phyloP scores from a whole-genome alignment of 2,797 vertebrate species.

The Aeoliscus strigatus region DNA sequence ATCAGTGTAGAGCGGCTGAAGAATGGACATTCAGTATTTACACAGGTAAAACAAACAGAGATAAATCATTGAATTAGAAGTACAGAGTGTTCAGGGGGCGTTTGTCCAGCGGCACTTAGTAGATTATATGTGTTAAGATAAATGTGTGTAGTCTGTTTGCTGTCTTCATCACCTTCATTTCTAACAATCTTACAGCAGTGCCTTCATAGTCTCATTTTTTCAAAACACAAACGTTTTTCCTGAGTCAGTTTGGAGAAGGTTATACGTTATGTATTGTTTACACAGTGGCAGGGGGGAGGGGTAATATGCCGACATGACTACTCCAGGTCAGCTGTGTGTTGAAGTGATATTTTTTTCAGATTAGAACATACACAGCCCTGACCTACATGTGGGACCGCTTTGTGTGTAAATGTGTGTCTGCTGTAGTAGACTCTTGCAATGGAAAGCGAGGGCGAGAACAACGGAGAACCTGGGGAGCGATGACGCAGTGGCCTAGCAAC shows the following conservation, averaged over 20 bases:
- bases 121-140: neutral
- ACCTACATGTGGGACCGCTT: no score
- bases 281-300: constrained; percentile 21
- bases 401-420: no score
- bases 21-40: constrained; percentile 8
- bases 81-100: constrained; percentile 13
- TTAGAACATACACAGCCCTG: no score
- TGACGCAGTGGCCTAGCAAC: no score
- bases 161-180: no score
- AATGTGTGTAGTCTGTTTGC: neutral
- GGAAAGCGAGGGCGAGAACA: no score
- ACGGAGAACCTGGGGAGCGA: no score
- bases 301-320: constrained; percentile 16
- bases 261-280: constrained; percentile 17
- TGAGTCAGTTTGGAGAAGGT: neutral
- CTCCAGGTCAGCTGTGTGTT: constrained; percentile 11
- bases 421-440: no score
- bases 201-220: neutral
- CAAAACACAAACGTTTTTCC: constrained; percentile 7
- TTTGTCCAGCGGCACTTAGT: constrained; percentile 3
- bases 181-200: neutral
- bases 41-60: constrained; percentile 6
- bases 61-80: constrained; percentile 1
- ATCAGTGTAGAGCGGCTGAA: constrained; percentile 3
- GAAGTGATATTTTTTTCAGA: no score